A percentile compares a stretch with the other conserved stretches of the same genome.
Conservation (phyloP, 2,888 invertebrate genomes). For the Octonoba sinensis region DNA sequence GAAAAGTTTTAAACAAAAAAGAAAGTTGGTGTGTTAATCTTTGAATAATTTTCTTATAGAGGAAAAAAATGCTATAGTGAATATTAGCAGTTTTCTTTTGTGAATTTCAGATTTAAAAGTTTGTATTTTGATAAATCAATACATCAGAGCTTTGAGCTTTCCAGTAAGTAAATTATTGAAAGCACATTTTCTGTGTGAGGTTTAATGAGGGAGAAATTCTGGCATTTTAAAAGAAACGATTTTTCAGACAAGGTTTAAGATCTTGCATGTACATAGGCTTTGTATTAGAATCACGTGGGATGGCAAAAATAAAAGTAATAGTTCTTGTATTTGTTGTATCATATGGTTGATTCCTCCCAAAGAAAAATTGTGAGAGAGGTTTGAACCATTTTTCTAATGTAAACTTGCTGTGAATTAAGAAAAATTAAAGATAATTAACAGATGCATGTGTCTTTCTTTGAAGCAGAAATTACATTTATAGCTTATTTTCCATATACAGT, state of each 20-base stretch:
- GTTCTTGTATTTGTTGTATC: conserved; percentile 59
- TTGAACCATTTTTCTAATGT: conserved; percentile 56
- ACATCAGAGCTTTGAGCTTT: conserved; percentile 49
- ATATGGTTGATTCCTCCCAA: conserved; percentile 38
- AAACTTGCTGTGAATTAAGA: conserved; percentile 59
- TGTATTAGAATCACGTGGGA: conserved; percentile 65
- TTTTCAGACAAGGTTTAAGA: conserved; percentile 48
- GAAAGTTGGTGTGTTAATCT: conserved; percentile 26
- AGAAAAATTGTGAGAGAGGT: conserved; percentile 40
- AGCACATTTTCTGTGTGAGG: conserved; percentile 28
- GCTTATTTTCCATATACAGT: too few relatives aligned
- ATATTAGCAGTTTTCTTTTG: conserved; percentile 49
- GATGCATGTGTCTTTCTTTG: neutral
- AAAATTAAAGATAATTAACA: conserved; percentile 46
- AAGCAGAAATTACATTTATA: too few relatives aligned
- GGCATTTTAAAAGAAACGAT: conserved; percentile 45
- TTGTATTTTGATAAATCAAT: conserved; percentile 29
- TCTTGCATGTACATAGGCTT: conserved; percentile 65
- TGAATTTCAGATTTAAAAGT: conserved; percentile 33
- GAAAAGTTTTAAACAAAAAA: too few relatives aligned
- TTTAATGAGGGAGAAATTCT: conserved; percentile 26
- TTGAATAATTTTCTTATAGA: conserved; percentile 29
- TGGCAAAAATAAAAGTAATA: conserved; percentile 64
- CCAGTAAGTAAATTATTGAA: conserved; percentile 53
- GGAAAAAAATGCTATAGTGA: conserved; percentile 20